A percentile compares a stretch with the other conserved stretches of the same genome.
Evolutionary conservation across 2,797 vertebrate genomes (phyloP).

Genomic region (Anas bahamensis): DNA sequence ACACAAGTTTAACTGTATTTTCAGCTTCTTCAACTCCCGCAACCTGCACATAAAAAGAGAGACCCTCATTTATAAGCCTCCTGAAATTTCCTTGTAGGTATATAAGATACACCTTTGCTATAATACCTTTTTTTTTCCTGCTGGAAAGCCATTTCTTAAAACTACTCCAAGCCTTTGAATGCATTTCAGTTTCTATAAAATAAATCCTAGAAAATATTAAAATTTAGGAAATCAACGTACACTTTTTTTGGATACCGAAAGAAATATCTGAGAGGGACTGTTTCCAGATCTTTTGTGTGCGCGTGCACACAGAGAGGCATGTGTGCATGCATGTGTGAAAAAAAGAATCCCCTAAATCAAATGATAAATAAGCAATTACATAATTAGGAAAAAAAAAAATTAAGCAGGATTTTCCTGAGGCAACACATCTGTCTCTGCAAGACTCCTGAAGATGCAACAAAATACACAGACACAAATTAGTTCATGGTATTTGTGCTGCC

Average conservation of each 20-base stretch:
- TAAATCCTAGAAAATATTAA: neutral
- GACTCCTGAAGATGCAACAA: constrained; percentile 47
- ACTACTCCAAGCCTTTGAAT: neutral
- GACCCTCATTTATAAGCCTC: neutral
- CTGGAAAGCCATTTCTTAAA: constrained; percentile 10
- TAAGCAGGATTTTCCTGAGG: constrained; percentile 45
- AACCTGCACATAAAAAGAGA: neutral
- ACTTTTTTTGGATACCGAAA: neutral
- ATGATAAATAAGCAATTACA: neutral
- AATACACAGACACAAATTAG: constrained; percentile 12
- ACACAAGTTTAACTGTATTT: neutral
- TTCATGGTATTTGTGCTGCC: neutral
- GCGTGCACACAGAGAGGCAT: neutral
- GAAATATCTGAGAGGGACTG: neutral
- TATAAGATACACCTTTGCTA: neutral
- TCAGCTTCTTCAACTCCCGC: neutral
- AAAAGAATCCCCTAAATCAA: neutral
- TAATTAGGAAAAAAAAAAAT: neutral
- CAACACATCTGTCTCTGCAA: constrained; percentile 2
- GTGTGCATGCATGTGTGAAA: neutral
- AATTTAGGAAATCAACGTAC: neutral
- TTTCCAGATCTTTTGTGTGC: neutral
- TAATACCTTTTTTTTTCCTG: neutral
- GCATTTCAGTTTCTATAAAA: neutral
- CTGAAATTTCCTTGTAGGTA: neutral